Base-by-base conservation (phyloP, 2,113 vertebrate genomes). In the Patagioenas fasciata region DNA sequence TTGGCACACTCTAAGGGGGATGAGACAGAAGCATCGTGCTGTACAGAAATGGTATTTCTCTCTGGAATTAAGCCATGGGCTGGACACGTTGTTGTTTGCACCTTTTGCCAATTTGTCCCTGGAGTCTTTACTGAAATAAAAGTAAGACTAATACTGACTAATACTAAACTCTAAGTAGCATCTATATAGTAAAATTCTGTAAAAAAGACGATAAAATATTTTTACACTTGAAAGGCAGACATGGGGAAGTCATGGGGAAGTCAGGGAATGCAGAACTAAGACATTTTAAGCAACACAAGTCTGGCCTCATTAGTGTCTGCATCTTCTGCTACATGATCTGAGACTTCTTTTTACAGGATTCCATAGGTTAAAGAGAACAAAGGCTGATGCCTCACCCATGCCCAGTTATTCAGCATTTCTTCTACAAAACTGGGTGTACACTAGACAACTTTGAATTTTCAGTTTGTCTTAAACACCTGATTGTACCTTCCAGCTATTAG, bases 1-100 rank as follows among this genome's bases (percentile, higher is more conserved):
- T 0, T 47, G 11, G 50, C 64, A 89, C 2, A 7, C 15, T 21
- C 21, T 21, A 58, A 82, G 6, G 16, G 44, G 34, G 24, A 66
- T 89, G 12, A 90, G 93, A 91, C 57, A 95, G 58, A 11, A 81
- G 31, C 53, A 56, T 81, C 64, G 14, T 44, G 24, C 64, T 83
- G 21, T 53, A 40, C 58, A 34, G 34, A 65, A 80, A 69, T 0
- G n/a, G 31, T 85, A 66, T 38, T 77, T 31, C 47, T 54, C 8
- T 0, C 0, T 2, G 32, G 72, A 93, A 91, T 80, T 57, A 83
- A 69, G 65, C 32, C 67, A 69, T 0, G 2, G 44, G 44, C 48
- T 72, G 62, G 38, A 88, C 44, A 66, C n/a, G 2, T 8, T 85
- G 32, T 60, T 64, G 20, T 75, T 64, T 75, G 66, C 32, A 60